Conservation (phyloP, 1,140 invertebrate species). For the Harpegnathos saltator region DNA sequence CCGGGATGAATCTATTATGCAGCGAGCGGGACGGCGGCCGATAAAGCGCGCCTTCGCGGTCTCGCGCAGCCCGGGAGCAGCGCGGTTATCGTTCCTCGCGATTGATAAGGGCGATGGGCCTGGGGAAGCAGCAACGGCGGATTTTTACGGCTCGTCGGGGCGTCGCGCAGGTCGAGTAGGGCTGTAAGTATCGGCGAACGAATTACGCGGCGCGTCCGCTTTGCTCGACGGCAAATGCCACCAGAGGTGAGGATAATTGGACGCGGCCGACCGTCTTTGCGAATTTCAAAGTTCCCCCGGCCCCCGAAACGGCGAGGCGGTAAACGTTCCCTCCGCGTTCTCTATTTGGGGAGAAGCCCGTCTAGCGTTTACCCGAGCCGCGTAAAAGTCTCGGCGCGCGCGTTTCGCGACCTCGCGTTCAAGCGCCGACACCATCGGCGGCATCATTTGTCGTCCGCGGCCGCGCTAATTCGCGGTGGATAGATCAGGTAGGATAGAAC, state of each 20-base stretch:
- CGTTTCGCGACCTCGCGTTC: too few species aligned
- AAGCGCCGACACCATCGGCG: too few species aligned
- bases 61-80: constrained; percentile 39
- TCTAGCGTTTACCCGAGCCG: too few species aligned
- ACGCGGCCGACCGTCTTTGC: background rate
- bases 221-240: constrained; percentile 44
- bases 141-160: background rate
- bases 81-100: constrained; percentile 70
- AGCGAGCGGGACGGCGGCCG: constrained; percentile 28
- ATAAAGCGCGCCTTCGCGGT: constrained; percentile 55
- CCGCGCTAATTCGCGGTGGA: too few species aligned
- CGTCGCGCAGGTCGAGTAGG: constrained; percentile 53
- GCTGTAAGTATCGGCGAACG: constrained; percentile 60
- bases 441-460: background rate
- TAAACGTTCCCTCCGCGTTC: too few species aligned
- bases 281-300: background rate
- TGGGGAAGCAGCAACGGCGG: constrained; percentile 24
- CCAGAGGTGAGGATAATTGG: constrained; percentile 10
- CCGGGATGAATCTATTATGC: constrained; percentile 67
- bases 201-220: constrained; percentile 59
- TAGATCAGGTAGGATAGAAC: constrained; percentile 42
- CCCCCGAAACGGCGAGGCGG: background rate
- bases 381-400: too few species aligned
- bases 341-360: too few species aligned
- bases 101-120: constrained; percentile 62